Conservation (phyloP, 64 coral and sea anemone species). For the Montipora efflorescens region DNA sequence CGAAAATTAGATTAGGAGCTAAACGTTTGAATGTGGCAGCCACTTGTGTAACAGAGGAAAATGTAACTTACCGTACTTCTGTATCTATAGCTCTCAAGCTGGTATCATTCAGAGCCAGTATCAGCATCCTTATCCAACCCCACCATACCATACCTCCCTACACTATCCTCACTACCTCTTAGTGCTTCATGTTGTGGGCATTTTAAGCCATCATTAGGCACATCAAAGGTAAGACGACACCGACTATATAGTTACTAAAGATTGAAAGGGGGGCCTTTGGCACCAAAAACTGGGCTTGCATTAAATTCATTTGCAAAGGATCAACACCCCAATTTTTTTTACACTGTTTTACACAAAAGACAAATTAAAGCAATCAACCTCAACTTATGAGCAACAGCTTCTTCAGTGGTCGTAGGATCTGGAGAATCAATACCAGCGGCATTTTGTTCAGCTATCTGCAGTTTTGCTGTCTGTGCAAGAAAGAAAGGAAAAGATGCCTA, state of each 20-base stretch:
- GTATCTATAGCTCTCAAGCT: too few species aligned
- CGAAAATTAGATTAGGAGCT: neutral
- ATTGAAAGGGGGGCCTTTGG: too few species aligned
- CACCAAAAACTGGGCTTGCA: too few species aligned
- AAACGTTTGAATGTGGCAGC: too few species aligned
- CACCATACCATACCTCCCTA: too few species aligned
- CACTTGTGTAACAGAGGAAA: neutral
- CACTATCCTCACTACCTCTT: too few species aligned
- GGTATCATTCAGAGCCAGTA: too few species aligned
- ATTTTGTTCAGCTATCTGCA: slow-evolving; percentile 53
- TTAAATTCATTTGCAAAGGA: neutral
- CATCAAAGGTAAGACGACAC: too few species aligned
- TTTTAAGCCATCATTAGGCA: too few species aligned
- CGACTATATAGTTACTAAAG: too few species aligned
- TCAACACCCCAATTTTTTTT: neutral
- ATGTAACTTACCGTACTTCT: neutral
- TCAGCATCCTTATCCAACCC: too few species aligned
- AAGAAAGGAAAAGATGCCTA: neutral
- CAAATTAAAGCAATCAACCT: neutral
- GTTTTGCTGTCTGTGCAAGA: slow-evolving; percentile 51
- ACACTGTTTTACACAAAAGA: neutral
- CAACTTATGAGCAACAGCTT: neutral
- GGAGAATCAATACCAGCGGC: neutral
- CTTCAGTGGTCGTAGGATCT: slow-evolving; percentile 23
- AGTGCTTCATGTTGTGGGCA: too few species aligned